Evolutionary conservation across 2,797 vertebrate genomes (phyloP).

Genomic region (Gastrophryne carolinensis): DNA sequence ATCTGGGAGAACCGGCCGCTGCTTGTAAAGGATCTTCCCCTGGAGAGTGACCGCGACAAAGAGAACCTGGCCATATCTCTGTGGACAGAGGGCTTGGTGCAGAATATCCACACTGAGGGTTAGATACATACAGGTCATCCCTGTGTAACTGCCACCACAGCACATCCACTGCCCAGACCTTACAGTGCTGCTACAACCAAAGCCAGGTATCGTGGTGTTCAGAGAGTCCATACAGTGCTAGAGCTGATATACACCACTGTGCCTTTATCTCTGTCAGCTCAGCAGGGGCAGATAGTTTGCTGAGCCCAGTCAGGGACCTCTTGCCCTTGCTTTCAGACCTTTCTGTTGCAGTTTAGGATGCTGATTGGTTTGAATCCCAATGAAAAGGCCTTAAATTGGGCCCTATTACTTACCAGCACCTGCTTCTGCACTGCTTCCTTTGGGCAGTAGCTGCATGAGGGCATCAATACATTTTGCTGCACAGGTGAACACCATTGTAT

Average conservation of each 20-base stretch:
- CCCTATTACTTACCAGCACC: too few relatives aligned
- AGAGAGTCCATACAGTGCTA: neutral
- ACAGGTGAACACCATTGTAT: too few relatives aligned
- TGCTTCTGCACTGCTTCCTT: too few relatives aligned
- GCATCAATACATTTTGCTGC: too few relatives aligned
- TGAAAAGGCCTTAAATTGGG: too few relatives aligned
- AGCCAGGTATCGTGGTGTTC: neutral
- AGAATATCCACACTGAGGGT: constrained; percentile 50
- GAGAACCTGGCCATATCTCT: constrained; percentile 74
- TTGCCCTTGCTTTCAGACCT: too few relatives aligned
- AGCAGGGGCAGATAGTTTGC: too few relatives aligned
- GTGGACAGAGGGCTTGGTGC: constrained; percentile 73
- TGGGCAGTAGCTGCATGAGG: too few relatives aligned
- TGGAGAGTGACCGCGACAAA: constrained; percentile 68
- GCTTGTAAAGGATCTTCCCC: constrained; percentile 65
- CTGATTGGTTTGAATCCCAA: too few relatives aligned
- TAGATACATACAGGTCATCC: neutral
- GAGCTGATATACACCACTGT: neutral
- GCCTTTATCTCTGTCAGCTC: neutral
- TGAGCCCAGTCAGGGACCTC: too few relatives aligned
- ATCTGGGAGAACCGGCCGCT: constrained; percentile 68
- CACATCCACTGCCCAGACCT: neutral
- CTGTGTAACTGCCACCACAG: neutral
- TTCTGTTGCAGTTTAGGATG: too few relatives aligned
- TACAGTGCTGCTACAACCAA: neutral